These are phyloP conservation scores for Rhyacichthys aspro DNA, from an alignment of 2,797 vertebrate species.

Conservation along the genomic window DNA sequence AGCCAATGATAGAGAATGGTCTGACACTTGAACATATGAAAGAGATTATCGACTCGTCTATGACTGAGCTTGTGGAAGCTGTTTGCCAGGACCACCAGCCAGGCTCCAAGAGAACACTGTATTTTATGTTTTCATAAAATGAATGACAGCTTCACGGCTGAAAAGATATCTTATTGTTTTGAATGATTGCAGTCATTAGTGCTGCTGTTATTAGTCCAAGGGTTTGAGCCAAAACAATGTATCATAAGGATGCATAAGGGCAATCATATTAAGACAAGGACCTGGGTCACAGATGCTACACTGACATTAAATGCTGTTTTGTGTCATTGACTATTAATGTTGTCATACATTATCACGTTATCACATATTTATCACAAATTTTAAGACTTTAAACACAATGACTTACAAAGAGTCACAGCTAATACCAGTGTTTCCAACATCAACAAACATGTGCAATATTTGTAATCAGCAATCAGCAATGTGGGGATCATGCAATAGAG, in stretches of 20 bases:
- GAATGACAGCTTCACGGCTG: conserved; percentile 67
- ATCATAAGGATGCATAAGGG: conserved; percentile 32
- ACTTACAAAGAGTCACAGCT: too few species aligned
- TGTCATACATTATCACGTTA: too few species aligned
- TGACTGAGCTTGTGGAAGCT: conserved; percentile 51
- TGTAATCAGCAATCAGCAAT: too few species aligned
- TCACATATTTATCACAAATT: too few species aligned
- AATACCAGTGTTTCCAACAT: too few species aligned
- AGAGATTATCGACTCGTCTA: conserved; percentile 58
- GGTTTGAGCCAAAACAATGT: conserved; percentile 36
- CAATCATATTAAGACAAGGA: conserved; percentile 28
- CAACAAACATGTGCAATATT: too few species aligned
- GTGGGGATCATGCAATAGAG: too few species aligned
- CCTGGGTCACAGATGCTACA: conserved; percentile 6
- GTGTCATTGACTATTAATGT: neutral
- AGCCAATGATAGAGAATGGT: conserved; percentile 45
- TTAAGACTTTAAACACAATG: too few species aligned
- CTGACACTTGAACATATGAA: conserved; percentile 54
- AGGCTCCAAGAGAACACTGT: conserved; percentile 44
- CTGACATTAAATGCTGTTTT: neutral
- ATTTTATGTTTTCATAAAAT: conserved; percentile 61
- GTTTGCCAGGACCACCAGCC: conserved; percentile 68
- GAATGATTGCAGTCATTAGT: conserved; percentile 61
- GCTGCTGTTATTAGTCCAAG: conserved; percentile 38
- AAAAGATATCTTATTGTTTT: conserved; percentile 54